Evolutionary conservation across 1,140 invertebrate species (phyloP).

Genomic region (Diorhabda elongata): DNA sequence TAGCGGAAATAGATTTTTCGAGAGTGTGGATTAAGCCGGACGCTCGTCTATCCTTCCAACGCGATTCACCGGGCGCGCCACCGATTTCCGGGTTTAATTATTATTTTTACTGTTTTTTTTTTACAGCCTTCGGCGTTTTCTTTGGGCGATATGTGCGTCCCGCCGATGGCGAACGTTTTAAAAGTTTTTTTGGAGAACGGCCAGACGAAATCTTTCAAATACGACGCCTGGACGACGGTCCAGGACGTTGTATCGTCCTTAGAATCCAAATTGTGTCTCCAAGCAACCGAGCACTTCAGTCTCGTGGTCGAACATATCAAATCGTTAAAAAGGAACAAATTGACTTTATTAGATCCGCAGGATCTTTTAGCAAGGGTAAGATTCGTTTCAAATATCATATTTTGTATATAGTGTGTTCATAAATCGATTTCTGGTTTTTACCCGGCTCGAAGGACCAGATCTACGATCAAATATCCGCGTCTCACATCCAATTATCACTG

Average conservation of each 20-base stretch:
- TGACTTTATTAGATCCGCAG: slow-evolving; percentile 77
- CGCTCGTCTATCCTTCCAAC: too few species aligned
- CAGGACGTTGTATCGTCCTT: slow-evolving; percentile 81
- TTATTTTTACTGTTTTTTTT: neutral
- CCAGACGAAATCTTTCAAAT: slow-evolving; percentile 95
- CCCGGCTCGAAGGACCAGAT: too few species aligned
- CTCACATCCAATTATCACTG: too few species aligned
- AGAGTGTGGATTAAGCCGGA: too few species aligned
- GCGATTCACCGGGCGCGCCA: too few species aligned
- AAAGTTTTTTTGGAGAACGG: slow-evolving; percentile 93
- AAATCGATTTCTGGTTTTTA: too few species aligned
- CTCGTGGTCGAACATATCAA: slow-evolving; percentile 88
- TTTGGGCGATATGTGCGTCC: slow-evolving; percentile 72
- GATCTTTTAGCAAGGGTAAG: slow-evolving; percentile 79
- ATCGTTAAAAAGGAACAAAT: slow-evolving; percentile 75
- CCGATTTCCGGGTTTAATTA: too few species aligned
- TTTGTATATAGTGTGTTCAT: too few species aligned
- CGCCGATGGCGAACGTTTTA: slow-evolving; percentile 87
- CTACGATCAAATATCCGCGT: too few species aligned
- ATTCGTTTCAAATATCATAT: neutral
- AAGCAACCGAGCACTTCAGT: slow-evolving; percentile 77
- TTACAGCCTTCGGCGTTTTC: slow-evolving; percentile 72
- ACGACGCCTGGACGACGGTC: slow-evolving; percentile 84
- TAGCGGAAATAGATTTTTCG: too few species aligned
- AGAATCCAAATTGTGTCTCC: slow-evolving; percentile 79